Evolutionary conservation across 2,888 invertebrate species (phyloP), one percentile per base, ranked within the genome.

Genomic region (Acronicta aceris): DNA sequence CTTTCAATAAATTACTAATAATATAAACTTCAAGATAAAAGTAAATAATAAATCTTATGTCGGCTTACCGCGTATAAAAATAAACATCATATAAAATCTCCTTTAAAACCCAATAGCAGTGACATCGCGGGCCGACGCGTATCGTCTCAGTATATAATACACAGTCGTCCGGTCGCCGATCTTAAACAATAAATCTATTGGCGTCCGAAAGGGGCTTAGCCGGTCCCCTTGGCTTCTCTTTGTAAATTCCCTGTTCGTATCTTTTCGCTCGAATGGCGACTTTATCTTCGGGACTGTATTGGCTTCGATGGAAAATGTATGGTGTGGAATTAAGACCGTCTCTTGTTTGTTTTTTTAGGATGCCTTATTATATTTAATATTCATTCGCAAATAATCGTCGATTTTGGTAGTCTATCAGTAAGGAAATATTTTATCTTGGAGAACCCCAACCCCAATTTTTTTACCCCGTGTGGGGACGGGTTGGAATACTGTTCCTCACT

Each of bases 131-230:
- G 67, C 72, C 72, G 65, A 66, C 70, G 70, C 70, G 70, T 71
- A 71, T 70, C 70, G 72, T 67, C 59, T 70, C 71, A 53, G 73
- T 76, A 74, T 78, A 78, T 78, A 78, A 78, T 74, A 72, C 75
- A 66, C 74, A 77, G 76, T 71, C 82, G 88, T 87, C 86, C 83
- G 67, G 80, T 77, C 74, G 71, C 74, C 81, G 83, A 85, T 89
- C 89, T 90, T 80, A 83, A 83, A 85, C 89, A 87, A 90, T 90
- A 90, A 90, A 90, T 90, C 90, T 84, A 83, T 84, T 79, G 86
- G 78, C 76, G 76, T 79, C 80, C 83, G 76, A 76, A 75, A 64
- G 79, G 70, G 75, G 78, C 79, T 81, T 79, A 78, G 76, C 65
- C 72, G 70, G 62, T 66, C 69, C 74, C 78, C 76, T 70, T 72